phyloP scores from a whole-genome alignment of 2,888 invertebrate species.

The Taphrorychus bicolor region DNA sequence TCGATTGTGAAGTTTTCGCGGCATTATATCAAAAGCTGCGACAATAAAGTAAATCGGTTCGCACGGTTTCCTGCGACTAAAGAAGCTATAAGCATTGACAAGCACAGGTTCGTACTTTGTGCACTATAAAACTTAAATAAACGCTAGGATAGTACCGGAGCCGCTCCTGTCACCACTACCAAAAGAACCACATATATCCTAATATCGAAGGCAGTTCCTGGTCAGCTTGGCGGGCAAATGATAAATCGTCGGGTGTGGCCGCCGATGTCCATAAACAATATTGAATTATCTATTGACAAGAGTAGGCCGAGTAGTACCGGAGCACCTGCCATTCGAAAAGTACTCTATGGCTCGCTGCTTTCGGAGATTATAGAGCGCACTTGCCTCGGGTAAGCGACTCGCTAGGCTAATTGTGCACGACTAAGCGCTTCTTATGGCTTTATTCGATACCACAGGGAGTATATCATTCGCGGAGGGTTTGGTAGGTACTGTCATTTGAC shows the following conservation, averaged over 20 bases:
- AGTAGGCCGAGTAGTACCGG: constrained; percentile 51
- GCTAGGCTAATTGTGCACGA: constrained; percentile 23
- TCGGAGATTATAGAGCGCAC: constrained; percentile 39
- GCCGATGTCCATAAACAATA: constrained; percentile 49
- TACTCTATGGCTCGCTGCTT: constrained; percentile 36
- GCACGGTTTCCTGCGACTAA: constrained; percentile 34
- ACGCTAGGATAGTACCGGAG: neutral
- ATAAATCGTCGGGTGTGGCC: constrained; percentile 47
- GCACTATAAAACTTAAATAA: neutral
- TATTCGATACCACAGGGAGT: constrained; percentile 26
- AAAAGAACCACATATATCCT: constrained; percentile 33
- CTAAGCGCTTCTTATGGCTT: constrained; percentile 32
- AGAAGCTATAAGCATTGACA: constrained; percentile 32
- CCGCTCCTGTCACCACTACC: neutral
- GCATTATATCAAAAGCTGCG: constrained; percentile 36
- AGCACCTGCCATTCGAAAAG: constrained; percentile 43
- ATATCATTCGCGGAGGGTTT: constrained; percentile 19
- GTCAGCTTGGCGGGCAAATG: constrained; percentile 45
- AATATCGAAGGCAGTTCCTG: constrained; percentile 43
- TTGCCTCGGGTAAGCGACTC: constrained; percentile 19
- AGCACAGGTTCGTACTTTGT: neutral
- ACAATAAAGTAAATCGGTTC: constrained; percentile 40
- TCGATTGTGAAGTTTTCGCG: constrained; percentile 40
- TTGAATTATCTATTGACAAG: constrained; percentile 53
- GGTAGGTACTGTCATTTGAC: constrained; percentile 6